Percentiles rank a stretch among this genome's conserved stretches.
Conservation (phyloP, 2,113 vertebrate genomes). For the Phodopus roborovskii region DNA sequence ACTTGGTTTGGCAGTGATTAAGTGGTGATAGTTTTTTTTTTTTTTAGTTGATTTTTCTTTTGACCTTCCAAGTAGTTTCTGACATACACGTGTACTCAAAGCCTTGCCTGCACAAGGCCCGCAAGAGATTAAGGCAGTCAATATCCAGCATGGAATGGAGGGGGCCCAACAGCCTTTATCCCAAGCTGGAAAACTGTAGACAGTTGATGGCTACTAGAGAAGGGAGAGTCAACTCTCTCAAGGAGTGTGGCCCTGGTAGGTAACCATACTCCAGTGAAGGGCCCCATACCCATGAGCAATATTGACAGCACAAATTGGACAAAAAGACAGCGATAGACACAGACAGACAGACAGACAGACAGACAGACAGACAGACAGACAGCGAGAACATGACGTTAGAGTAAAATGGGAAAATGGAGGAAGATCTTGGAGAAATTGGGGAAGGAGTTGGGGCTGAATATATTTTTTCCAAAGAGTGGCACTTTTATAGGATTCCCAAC, state of each 20-base stretch:
- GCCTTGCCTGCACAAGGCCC: background rate
- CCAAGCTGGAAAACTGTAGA: background rate
- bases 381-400: background rate
- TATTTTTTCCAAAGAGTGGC: background rate
- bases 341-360: no score
- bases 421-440: background rate
- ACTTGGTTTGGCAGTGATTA: conserved; percentile 18
- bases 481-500: background rate
- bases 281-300: background rate
- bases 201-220: background rate
- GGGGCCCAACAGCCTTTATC: background rate
- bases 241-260: background rate
- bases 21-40: background rate
- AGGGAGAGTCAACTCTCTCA: background rate
- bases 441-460: no score
- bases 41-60: conserved; percentile 17
- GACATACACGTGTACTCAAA: background rate
- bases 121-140: background rate
- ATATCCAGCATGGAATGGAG: background rate
- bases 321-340: background rate
- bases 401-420: no score
- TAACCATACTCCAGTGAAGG: background rate
- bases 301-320: background rate
- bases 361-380: no score
- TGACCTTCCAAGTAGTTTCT: background rate